These are phyloP conservation scores for Lithodes maja DNA, from an alignment of 2,888 invertebrate genomes.

Conservation along the genomic window DNA sequence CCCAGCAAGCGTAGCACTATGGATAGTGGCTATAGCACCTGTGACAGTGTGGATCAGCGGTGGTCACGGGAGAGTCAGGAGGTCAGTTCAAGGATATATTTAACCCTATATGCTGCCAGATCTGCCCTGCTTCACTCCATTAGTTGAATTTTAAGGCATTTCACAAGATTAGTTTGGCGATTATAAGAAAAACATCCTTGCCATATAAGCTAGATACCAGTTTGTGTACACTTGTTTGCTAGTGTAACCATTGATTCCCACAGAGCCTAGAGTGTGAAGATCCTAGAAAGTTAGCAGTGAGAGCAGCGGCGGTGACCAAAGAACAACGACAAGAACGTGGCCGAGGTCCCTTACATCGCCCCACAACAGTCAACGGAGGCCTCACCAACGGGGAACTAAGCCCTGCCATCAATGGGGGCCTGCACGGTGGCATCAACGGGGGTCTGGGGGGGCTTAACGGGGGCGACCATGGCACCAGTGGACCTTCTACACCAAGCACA, in stretches of 20 bases:
- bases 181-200: no score
- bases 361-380: slow-evolving; percentile 28
- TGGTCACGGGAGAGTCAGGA: slow-evolving; percentile 74
- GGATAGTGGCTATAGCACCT: slow-evolving; percentile 92
- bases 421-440: slow-evolving; percentile 42
- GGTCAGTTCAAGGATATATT: slow-evolving; percentile 53
- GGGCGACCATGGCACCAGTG: slow-evolving; percentile 72
- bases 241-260: neutral
- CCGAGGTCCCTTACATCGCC: slow-evolving; percentile 29
- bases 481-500: slow-evolving; percentile 76
- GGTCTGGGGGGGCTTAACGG: slow-evolving; percentile 16
- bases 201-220: no score
- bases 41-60: slow-evolving; percentile 81
- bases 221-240: no score
- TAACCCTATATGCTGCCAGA: no score
- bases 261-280: slow-evolving; percentile 59
- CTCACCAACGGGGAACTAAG: slow-evolving; percentile 49
- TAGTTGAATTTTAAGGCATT: no score
- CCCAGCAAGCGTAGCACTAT: slow-evolving; percentile 83
- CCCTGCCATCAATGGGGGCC: slow-evolving; percentile 2
- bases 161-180: no score
- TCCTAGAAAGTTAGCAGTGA: slow-evolving; percentile 47
- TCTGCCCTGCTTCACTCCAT: no score
- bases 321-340: slow-evolving; percentile 60
- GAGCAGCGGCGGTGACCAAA: slow-evolving; percentile 54